Evolutionary conservation across 2,113 vertebrate genomes (phyloP).

Genomic region (Hoplias malabaricus): DNA sequence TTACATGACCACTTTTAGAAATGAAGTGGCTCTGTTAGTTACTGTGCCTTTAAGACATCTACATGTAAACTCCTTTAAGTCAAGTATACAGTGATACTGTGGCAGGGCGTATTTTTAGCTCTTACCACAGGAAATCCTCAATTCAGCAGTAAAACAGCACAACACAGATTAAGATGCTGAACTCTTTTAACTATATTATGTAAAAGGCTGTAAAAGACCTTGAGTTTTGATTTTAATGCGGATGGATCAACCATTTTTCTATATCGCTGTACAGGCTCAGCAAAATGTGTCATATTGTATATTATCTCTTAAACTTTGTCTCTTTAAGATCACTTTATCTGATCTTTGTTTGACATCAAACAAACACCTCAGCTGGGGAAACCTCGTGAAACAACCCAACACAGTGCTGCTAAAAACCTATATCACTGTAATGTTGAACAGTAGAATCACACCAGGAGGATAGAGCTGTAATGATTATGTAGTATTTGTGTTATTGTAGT

Average conservation of each 20-base stretch:
- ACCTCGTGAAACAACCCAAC: neutral
- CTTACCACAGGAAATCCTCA: neutral
- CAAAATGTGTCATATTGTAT: neutral
- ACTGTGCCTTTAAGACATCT: too few relatives aligned
- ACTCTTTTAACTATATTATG: neutral
- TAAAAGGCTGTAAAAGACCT: too few relatives aligned
- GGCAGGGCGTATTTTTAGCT: neutral
- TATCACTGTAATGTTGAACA: too few relatives aligned
- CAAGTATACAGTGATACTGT: too few relatives aligned
- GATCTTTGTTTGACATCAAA: constrained; percentile 16
- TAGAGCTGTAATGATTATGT: too few relatives aligned
- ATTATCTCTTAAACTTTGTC: neutral
- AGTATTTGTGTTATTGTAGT: too few relatives aligned
- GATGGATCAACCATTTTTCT: neutral
- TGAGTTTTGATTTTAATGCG: neutral
- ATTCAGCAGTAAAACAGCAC: neutral
- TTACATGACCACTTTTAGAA: too few relatives aligned
- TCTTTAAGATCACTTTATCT: neutral
- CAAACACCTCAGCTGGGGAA: neutral
- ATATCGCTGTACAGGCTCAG: neutral
- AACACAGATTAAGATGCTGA: neutral
- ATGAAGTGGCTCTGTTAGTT: too few relatives aligned
- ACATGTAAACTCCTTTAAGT: too few relatives aligned
- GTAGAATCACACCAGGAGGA: too few relatives aligned
- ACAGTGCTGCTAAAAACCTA: too few relatives aligned